A percentile compares a stretch with the other conserved stretches of the same genome.
Evolutionary conservation across 1,140 invertebrate species (phyloP).

Genomic region (Megathymus violae): DNA sequence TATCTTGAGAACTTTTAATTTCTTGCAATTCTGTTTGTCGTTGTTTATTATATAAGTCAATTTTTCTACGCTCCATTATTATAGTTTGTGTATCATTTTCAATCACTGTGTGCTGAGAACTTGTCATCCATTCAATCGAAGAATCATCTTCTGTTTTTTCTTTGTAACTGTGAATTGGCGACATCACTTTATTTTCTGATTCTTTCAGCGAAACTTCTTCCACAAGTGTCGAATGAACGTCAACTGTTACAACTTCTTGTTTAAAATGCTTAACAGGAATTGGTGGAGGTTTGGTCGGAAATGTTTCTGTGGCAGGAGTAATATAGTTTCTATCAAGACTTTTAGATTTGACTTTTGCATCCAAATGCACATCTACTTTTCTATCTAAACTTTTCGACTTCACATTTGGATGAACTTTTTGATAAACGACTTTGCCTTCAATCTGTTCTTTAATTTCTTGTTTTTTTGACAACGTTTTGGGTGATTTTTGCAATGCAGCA

Average conservation of each 20-base stretch:
- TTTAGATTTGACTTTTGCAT: constrained; percentile 85
- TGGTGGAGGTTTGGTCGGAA: constrained; percentile 38
- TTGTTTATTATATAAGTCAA: constrained; percentile 84
- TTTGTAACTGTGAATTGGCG: constrained; percentile 71
- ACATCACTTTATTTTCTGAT: constrained; percentile 66
- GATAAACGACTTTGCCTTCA: constrained; percentile 85
- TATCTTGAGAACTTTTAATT: constrained; percentile 70
- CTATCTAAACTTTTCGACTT: constrained; percentile 85
- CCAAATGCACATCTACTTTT: constrained; percentile 77
- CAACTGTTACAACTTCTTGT: constrained; percentile 81
- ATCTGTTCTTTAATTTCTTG: constrained; percentile 86
- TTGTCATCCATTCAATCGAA: constrained; percentile 77
- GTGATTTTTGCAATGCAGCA: constrained; percentile 83
- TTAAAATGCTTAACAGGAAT: constrained; percentile 68
- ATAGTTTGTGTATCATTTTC: constrained; percentile 86
- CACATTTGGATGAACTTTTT: constrained; percentile 78
- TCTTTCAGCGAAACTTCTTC: constrained; percentile 69
- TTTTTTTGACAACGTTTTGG: constrained; percentile 85
- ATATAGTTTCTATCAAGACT: constrained; percentile 84
- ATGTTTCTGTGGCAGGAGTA: constrained; percentile 60
- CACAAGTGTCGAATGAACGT: constrained; percentile 69
- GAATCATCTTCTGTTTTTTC: constrained; percentile 79
- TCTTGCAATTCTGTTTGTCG: constrained; percentile 70
- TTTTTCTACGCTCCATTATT: constrained; percentile 85
- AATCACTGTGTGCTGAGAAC: constrained; percentile 73